Conservation (phyloP, 2,113 vertebrate genomes). For the Mastomys natalensis region DNA sequence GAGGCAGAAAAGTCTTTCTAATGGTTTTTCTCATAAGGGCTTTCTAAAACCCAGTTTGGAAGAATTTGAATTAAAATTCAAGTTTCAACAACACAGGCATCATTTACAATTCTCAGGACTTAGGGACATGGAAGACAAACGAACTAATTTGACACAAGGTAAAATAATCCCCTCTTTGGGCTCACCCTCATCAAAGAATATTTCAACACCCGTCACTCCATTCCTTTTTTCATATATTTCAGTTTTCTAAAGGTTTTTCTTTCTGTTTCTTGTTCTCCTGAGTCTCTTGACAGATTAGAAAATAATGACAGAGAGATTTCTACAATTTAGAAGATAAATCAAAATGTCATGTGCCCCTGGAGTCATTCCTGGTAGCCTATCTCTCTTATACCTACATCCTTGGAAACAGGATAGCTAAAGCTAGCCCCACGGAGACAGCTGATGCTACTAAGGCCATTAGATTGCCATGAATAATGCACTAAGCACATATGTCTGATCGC, state of each 20-base stretch:
- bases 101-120: neutral
- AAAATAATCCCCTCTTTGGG: neutral
- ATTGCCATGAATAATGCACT: neutral
- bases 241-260: constrained; percentile 49
- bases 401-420: neutral
- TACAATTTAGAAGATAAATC: constrained; percentile 52
- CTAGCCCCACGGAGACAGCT: fast-evolving
- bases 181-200: neutral
- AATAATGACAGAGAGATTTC: neutral
- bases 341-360: neutral
- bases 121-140: neutral
- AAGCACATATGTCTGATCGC: neutral
- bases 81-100: neutral
- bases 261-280: neutral
- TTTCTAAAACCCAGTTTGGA: neutral
- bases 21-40: neutral
- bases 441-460: neutral
- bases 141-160: neutral
- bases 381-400: neutral
- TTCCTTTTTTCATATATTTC: neutral
- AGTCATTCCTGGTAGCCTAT: neutral
- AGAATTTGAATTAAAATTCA: constrained; percentile 9
- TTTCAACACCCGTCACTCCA: neutral
- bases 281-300: constrained; percentile 11
- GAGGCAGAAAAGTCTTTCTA: neutral